Evolutionary conservation across 2,113 vertebrate species (phyloP).

Genomic region (Zosterops japonicus): DNA sequence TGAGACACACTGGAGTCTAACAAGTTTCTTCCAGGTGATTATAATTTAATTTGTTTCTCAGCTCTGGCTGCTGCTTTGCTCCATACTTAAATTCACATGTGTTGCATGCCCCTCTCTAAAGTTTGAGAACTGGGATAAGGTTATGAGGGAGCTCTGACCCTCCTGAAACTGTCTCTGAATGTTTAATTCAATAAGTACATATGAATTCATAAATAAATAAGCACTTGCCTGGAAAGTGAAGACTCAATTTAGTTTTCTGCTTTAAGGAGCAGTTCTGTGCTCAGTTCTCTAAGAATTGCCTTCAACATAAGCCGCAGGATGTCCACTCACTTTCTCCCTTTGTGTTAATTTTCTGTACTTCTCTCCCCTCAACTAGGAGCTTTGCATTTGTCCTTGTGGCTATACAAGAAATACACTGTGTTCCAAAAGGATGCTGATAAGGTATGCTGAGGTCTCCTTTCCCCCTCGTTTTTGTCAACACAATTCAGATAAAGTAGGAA

Average conservation of each 20-base stretch:
- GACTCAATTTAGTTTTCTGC: background rate
- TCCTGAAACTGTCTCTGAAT: background rate
- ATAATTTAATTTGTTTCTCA: background rate
- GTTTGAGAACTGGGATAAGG: background rate
- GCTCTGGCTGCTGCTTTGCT: background rate
- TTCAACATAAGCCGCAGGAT: background rate
- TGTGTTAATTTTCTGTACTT: background rate
- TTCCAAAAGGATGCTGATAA: slow-evolving; percentile 5
- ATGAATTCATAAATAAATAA: background rate
- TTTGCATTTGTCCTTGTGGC: background rate
- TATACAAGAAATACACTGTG: background rate
- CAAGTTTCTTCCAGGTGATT: background rate
- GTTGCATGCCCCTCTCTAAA: rapidly evolving
- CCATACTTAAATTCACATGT: rapidly evolving
- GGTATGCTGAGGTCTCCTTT: background rate
- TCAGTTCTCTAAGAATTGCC: background rate
- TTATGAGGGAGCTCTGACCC: background rate
- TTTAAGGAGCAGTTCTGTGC: background rate
- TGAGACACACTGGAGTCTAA: background rate
- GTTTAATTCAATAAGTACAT: background rate
- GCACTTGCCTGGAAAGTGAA: background rate
- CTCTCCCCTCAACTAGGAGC: background rate
- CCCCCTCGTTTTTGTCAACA: background rate
- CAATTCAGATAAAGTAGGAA: background rate
- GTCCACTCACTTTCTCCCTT: background rate